A percentile compares a stretch with the other conserved stretches of the same genome.
phyloP scores from a whole-genome alignment of 2,888 invertebrate genomes.

The Lithosia quadra region DNA sequence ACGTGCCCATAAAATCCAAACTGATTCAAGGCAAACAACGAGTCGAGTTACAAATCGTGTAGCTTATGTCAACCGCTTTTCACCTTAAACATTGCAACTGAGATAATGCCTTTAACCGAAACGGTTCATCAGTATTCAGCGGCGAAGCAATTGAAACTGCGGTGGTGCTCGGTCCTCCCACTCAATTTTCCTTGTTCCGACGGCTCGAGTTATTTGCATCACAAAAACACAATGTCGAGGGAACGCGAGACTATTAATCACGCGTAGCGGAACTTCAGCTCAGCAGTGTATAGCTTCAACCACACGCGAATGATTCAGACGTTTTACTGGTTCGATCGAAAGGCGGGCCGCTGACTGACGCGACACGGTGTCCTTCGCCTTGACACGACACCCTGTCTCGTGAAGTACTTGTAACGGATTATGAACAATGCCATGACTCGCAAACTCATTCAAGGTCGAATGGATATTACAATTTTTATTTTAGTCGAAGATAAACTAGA shows the following conservation, averaged over 20 bases:
- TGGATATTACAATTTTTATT: constrained; percentile 7
- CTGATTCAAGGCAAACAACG: constrained; percentile 35
- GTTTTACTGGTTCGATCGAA: constrained; percentile 72
- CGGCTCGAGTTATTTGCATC: constrained; percentile 86
- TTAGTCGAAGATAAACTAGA: too few species aligned
- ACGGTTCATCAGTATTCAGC: constrained; percentile 85
- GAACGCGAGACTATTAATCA: constrained; percentile 85
- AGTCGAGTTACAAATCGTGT: constrained; percentile 53
- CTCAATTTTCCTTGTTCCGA: constrained; percentile 86
- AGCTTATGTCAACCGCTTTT: constrained; percentile 59
- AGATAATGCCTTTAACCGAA: constrained; percentile 77
- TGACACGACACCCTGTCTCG: constrained; percentile 29
- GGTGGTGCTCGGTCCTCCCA: constrained; percentile 82
- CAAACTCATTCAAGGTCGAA: constrained; percentile 30
- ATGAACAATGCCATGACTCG: constrained; percentile 42
- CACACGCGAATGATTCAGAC: constrained; percentile 83
- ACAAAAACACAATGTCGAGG: constrained; percentile 86
- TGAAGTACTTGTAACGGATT: constrained; percentile 28
- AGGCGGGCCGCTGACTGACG: constrained; percentile 48
- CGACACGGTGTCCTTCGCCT: constrained; percentile 16
- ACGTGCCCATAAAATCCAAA: constrained; percentile 21
- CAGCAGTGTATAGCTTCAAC: constrained; percentile 80
- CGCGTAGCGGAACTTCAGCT: constrained; percentile 78
- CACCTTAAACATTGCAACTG: constrained; percentile 69
- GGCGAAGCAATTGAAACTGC: constrained; percentile 85